Evolutionary conservation across 2,797 vertebrate species (phyloP), one percentile per base, ranked within the genome.

Genomic region (Sebastes flavidus): DNA sequence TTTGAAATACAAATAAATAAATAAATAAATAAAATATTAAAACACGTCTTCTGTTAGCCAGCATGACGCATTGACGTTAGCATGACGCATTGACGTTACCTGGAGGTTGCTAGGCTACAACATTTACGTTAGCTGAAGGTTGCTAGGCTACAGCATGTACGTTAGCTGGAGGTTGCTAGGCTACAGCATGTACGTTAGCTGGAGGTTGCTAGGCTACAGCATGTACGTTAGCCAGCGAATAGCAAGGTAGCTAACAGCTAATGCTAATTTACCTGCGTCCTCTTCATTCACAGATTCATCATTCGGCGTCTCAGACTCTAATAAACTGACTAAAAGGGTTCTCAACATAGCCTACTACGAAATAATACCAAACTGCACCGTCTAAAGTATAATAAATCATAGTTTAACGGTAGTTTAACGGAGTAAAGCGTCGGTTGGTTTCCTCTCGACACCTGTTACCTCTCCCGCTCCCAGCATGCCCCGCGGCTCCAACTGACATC

Each of bases 291-390:
- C 30, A 36, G 36, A 13, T 38, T 38, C 12, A 38, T 38, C 36
- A 38, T 38, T 38, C 12, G 12, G 24, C 52, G 18, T 63, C 32
- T 34, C 13, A 12, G 36, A 55, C 18, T 18, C n/a, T 18, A 68
- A 49, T 12, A 27, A 22, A 38, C 3, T 9, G 12, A 11, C 0
- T 3, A 32, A 8, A 62, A 6, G 0, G 1, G 1, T 38, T 55
- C 3, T 16, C 30, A 24, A 24, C 32, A 56, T 0, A 1, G 0
- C 11, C 55, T 2, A 32, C 6, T 46, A 11, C 0, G 2, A 56
- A 24, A 65, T 14, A n/a, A 24, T 42, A n/a, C 3, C 30, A 25
- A 32, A 49, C 1, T 10, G 1, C 6, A 14, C 7, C 9, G 56
- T 20, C 32, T 55, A 9, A 0, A 61, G 3, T 38, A 38, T 0